Conservation (phyloP, 2,888 invertebrate species). For the Hirtodrosophila duncani region DNA sequence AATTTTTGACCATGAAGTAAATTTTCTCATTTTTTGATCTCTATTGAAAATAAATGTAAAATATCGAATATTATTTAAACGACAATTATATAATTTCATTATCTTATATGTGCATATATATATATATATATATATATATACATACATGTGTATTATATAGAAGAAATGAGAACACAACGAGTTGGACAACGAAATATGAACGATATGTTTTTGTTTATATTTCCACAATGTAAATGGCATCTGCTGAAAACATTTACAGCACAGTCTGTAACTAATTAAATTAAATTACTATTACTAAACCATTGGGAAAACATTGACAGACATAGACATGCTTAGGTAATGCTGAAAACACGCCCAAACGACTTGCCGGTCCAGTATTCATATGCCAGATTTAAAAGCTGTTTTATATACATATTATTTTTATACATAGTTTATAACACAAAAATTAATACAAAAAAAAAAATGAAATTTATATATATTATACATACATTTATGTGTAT, state of each 20-base stretch:
- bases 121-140: slow-evolving; percentile 1
- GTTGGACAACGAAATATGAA: slow-evolving; percentile 51
- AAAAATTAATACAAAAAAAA: slow-evolving; percentile 1
- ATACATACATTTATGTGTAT: slow-evolving; percentile 26
- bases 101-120: background rate
- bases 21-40: slow-evolving; percentile 12
- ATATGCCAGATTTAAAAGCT: slow-evolving; percentile 31
- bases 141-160: slow-evolving; percentile 1
- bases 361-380: slow-evolving; percentile 76
- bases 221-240: slow-evolving; percentile 20
- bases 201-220: slow-evolving; percentile 31
- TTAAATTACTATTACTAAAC: slow-evolving; percentile 39
- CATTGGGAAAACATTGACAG: background rate
- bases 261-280: slow-evolving; percentile 15
- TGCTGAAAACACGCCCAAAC: slow-evolving; percentile 32
- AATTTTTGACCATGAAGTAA: slow-evolving; percentile 10
- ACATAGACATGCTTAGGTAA: background rate
- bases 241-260: slow-evolving; percentile 38
- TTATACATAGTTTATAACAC: slow-evolving; percentile 37
- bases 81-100: slow-evolving; percentile 21
- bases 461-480: slow-evolving; percentile 20
- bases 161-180: slow-evolving; percentile 6
- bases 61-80: slow-evolving; percentile 2
- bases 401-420: slow-evolving; percentile 25
- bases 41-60: background rate